Percentiles rank a stretch among this genome's conserved stretches.
These are phyloP conservation scores for Ferrisia virgata DNA, from an alignment of 2,888 invertebrate genomes.

Conservation along the genomic window DNA sequence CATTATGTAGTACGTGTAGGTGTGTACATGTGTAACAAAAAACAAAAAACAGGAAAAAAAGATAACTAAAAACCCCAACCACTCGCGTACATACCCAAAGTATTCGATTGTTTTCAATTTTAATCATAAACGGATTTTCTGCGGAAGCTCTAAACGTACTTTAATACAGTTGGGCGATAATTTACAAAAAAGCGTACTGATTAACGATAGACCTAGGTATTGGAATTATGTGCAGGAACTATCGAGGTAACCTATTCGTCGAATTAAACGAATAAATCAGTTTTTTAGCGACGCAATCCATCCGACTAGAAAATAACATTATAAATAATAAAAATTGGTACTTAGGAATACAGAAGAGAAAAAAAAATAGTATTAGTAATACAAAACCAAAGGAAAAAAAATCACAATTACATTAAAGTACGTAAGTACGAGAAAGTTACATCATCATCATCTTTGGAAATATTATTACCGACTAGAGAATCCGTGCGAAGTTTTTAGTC, in stretches of 20 bases:
- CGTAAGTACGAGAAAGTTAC: constrained; percentile 29
- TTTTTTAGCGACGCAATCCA: background rate
- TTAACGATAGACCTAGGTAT: background rate
- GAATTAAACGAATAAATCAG: background rate
- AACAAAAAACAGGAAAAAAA: too few relatives aligned
- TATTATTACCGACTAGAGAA: constrained; percentile 10
- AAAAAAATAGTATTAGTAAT: constrained; percentile 17
- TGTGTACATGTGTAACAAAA: background rate
- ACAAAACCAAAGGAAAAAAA: constrained; percentile 19
- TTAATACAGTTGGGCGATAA: background rate
- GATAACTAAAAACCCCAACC: background rate
- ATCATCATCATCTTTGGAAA: background rate
- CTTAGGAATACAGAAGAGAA: background rate
- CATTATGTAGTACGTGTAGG: too few relatives aligned
- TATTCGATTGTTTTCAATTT: too few relatives aligned
- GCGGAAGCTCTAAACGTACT: background rate
- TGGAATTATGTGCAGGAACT: background rate
- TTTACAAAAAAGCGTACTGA: background rate
- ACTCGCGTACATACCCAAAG: too few relatives aligned
- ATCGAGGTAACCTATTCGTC: background rate
- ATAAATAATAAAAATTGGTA: constrained; percentile 14
- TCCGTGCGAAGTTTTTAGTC: background rate
- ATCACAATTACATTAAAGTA: constrained; percentile 19
- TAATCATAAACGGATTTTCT: background rate
- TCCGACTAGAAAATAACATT: constrained; percentile 16